These are phyloP conservation scores for Carapus acus DNA, from an alignment of 2,797 vertebrate species.

Conservation along the genomic window DNA sequence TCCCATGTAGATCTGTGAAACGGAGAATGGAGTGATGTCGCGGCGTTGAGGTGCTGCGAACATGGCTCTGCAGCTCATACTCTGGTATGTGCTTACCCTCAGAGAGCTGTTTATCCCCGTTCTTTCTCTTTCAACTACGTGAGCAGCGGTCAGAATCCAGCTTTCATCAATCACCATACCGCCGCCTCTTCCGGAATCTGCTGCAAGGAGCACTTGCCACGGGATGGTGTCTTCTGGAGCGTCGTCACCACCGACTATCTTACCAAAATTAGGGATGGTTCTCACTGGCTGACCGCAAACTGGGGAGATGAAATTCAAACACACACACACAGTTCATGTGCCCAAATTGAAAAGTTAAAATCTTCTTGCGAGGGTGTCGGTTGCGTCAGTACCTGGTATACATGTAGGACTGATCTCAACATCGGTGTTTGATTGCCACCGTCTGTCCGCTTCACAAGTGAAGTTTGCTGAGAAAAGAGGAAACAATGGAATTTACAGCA, in stretches of 20 bases:
- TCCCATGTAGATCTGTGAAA: conserved; percentile 60
- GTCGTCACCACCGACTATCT: conserved; percentile 48
- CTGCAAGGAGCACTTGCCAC: conserved; percentile 60
- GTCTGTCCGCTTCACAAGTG: conserved; percentile 61
- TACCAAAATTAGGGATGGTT: background rate
- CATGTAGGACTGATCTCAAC: conserved; percentile 45
- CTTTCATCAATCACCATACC: conserved; percentile 65
- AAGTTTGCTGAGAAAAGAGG: conserved; percentile 46
- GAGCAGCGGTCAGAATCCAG: conserved; percentile 72
- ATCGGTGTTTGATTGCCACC: conserved; percentile 55
- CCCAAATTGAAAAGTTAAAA: no score
- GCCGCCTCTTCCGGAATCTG: background rate
- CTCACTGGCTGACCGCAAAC: conserved; percentile 65
- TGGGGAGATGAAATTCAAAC: conserved; percentile 32
- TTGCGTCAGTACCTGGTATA: conserved; percentile 56
- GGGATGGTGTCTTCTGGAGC: conserved; percentile 52
- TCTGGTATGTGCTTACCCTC: no score
- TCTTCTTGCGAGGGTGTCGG: no score
- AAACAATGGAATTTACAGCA: background rate
- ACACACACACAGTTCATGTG: background rate
- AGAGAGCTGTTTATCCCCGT: accelerated
- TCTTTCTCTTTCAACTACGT: background rate
- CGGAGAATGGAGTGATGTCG: no score
- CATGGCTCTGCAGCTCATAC: no score
- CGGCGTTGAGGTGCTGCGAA: no score